Percentiles rank a stretch among this genome's conserved stretches.
phyloP scores from a whole-genome alignment of 2,797 vertebrate genomes.

The Enteromius trimaculatus region DNA sequence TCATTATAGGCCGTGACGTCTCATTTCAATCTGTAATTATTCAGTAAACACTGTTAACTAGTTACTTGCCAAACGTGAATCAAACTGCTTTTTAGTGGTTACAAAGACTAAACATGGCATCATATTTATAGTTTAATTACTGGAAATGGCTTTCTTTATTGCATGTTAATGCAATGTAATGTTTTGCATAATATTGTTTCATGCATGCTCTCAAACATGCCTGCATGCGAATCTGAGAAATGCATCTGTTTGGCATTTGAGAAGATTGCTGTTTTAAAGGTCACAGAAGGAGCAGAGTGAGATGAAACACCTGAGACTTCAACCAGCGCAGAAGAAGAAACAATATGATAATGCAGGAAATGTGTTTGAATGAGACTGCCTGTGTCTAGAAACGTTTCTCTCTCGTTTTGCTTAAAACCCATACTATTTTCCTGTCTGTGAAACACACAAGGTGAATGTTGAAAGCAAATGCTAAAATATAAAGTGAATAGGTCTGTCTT shows the following conservation, averaged over 20 bases:
- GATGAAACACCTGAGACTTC: conserved; percentile 31
- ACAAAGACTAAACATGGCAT: background rate
- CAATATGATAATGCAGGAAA: background rate
- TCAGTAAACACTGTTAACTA: background rate
- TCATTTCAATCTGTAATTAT: conserved; percentile 2
- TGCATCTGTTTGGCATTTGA: conserved; percentile 36
- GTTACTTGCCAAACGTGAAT: background rate
- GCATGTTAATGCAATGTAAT: background rate
- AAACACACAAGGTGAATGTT: background rate
- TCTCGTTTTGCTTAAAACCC: background rate
- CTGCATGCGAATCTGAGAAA: background rate
- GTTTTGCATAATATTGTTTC: conserved; percentile 13
- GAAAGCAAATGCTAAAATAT: background rate
- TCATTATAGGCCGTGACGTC: background rate
- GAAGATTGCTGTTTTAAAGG: conserved; percentile 35
- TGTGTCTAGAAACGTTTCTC: background rate
- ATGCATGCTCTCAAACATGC: background rate
- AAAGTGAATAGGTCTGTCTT: background rate
- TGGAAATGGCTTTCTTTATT: background rate
- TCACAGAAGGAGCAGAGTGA: conserved; percentile 30
- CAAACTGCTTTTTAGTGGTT: background rate
- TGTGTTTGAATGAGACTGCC: background rate
- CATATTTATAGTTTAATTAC: background rate
- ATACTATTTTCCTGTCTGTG: background rate
- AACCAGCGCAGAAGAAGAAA: background rate